These are phyloP conservation scores for Scopus umbretta DNA, from an alignment of 2,113 vertebrate genomes.

Conservation along the genomic window DNA sequence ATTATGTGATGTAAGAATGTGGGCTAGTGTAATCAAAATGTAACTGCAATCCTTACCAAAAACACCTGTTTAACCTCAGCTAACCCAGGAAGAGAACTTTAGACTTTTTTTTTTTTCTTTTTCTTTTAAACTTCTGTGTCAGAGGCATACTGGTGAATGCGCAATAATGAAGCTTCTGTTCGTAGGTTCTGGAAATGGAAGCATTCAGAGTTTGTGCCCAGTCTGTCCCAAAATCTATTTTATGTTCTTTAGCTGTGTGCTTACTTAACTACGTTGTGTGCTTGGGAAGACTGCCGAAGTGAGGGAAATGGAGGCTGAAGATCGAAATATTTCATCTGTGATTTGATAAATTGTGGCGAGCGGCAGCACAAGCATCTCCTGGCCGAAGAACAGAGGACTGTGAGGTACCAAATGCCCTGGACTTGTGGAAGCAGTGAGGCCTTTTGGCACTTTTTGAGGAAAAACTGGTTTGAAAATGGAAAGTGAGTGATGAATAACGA, in stretches of 20 bases:
- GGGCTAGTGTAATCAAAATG: constrained; percentile 66
- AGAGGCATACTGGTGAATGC: background rate
- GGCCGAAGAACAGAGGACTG: background rate
- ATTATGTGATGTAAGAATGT: constrained; percentile 63
- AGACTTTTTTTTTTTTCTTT: background rate
- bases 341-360: background rate
- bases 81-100: constrained; percentile 8
- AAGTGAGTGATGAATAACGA: background rate
- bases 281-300: background rate
- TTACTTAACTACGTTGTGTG: background rate
- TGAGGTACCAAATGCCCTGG: background rate
- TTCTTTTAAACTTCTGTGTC: background rate
- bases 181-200: background rate
- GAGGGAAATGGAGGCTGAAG: background rate
- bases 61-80: constrained; percentile 66
- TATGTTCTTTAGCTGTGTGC: background rate
- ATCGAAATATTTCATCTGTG: background rate
- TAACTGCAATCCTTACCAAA: constrained; percentile 68
- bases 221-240: background rate
- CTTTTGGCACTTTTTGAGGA: background rate
- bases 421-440: background rate
- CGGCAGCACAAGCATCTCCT: background rate
- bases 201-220: background rate
- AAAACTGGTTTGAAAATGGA: background rate
- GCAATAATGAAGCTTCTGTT: constrained; percentile 4